phyloP scores from a whole-genome alignment of 2,113 vertebrate genomes.

The Eptesicus fuscus region DNA sequence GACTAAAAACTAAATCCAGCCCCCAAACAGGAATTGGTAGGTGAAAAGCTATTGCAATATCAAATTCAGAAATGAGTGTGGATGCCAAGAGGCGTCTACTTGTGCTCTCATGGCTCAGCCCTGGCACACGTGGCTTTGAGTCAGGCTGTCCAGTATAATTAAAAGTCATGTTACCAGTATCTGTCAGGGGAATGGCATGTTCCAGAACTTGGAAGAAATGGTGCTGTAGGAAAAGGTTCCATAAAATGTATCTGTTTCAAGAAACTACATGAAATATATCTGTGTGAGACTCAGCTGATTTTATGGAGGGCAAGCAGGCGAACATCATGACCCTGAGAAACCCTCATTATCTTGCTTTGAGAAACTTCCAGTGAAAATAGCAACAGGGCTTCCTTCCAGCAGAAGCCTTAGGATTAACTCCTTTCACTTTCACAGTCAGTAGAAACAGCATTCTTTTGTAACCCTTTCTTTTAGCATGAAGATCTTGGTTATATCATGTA shows the following conservation, averaged over 20 bases:
- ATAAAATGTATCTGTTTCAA: background rate
- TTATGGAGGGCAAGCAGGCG: background rate
- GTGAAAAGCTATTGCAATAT: background rate
- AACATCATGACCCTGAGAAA: background rate
- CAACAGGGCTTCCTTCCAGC: slow-evolving; percentile 16
- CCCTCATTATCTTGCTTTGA: slow-evolving; percentile 1
- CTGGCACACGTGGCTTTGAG: background rate
- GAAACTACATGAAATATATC: background rate
- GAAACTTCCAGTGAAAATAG: slow-evolving; percentile 8
- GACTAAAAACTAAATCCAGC: slow-evolving; percentile 45
- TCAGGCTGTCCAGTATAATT: background rate
- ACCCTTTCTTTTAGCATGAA: slow-evolving; percentile 4
- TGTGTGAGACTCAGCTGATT: background rate
- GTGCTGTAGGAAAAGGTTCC: background rate
- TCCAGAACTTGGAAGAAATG: background rate
- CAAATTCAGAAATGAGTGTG: slow-evolving; percentile 25
- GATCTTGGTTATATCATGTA: background rate
- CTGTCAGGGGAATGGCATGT: background rate
- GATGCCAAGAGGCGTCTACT: background rate
- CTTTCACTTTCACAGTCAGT: background rate
- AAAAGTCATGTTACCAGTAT: background rate
- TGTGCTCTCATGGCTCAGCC: background rate
- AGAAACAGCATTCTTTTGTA: background rate
- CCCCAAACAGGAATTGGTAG: background rate
- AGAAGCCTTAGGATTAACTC: background rate